Conservation (phyloP, 1,140 invertebrate species). For the Lasioglossum baleicum region DNA sequence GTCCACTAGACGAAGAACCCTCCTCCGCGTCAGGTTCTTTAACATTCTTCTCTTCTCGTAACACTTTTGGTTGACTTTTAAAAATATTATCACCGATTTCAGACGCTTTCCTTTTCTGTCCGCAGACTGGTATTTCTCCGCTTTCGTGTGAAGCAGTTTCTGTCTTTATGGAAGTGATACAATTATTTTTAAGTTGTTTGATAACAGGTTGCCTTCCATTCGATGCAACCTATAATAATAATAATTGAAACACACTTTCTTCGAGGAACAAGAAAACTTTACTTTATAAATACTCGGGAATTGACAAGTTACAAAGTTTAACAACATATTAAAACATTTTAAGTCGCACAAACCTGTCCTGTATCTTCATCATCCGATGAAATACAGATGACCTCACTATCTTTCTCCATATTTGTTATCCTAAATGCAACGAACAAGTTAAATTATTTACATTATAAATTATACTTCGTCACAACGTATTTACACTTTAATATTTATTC, state of each 20-base stretch:
- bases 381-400: slow-evolving; percentile 53
- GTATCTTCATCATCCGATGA: slow-evolving; percentile 60
- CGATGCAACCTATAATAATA: slow-evolving; percentile 19
- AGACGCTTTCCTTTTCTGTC: slow-evolving; percentile 23
- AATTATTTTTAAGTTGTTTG: neutral
- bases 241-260: neutral
- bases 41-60: neutral
- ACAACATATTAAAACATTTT: neutral
- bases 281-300: neutral
- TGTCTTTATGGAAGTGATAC: neutral
- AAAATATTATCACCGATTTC: neutral
- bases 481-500: neutral
- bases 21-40: neutral
- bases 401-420: slow-evolving; percentile 19
- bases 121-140: neutral
- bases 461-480: neutral
- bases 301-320: neutral
- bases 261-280: neutral
- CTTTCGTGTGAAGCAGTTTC: neutral
- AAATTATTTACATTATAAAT: neutral
- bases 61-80: neutral
- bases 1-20: neutral
- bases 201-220: neutral
- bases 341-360: slow-evolving; percentile 44
- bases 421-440: neutral